These are phyloP conservation scores for Carlito syrichta DNA, from an alignment of 2,113 vertebrate species.

Conservation along the genomic window DNA sequence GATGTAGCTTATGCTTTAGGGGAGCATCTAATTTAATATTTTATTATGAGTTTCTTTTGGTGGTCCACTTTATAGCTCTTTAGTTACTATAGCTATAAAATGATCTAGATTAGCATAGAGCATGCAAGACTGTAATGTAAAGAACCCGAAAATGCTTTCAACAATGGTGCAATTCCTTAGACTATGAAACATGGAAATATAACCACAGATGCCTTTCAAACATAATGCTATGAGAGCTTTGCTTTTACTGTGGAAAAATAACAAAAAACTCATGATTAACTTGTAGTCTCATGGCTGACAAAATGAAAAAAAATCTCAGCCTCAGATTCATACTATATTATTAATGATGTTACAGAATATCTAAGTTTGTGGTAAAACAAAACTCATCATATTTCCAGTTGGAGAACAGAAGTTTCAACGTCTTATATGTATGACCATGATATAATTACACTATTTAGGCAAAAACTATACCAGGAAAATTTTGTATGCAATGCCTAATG, in stretches of 20 bases:
- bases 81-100: slow-evolving; percentile 30
- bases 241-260: neutral
- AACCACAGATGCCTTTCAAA: neutral
- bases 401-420: neutral
- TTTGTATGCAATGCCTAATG: neutral
- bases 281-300: neutral
- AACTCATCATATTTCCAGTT: neutral
- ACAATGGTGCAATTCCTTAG: neutral
- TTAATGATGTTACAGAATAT: neutral
- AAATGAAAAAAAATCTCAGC: neutral
- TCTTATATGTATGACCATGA: neutral
- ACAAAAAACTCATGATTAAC: slow-evolving; percentile 10
- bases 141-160: slow-evolving; percentile 38
- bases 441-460: neutral
- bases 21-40: slow-evolving; percentile 46
- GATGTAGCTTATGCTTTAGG: neutral
- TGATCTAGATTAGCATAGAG: slow-evolving; percentile 38
- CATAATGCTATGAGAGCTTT: neutral
- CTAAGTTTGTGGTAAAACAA: neutral
- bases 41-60: slow-evolving; percentile 44
- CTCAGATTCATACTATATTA: neutral
- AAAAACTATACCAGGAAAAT: neutral
- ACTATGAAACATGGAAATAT: neutral
- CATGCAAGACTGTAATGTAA: slow-evolving; percentile 25
- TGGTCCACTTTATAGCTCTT: slow-evolving; percentile 36